Evolutionary conservation across 2,888 invertebrate species (phyloP).

Genomic region (Drosophila testacea): DNA sequence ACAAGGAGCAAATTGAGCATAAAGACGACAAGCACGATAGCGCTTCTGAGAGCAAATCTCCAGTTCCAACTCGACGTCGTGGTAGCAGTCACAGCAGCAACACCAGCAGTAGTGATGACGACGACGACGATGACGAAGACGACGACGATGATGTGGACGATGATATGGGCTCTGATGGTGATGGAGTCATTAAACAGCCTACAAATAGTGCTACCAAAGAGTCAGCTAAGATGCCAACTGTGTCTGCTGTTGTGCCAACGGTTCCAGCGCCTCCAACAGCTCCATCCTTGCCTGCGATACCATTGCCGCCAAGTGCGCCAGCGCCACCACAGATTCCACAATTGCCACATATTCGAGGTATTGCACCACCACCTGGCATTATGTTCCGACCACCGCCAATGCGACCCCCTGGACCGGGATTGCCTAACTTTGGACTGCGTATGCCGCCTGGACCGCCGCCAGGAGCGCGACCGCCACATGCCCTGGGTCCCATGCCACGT

Average conservation of each 20-base stretch:
- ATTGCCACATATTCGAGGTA: constrained; percentile 84
- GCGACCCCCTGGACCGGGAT: constrained; percentile 85
- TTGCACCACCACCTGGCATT: constrained; percentile 85
- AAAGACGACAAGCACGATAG: constrained; percentile 51
- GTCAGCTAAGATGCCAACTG: constrained; percentile 10
- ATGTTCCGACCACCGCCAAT: constrained; percentile 87
- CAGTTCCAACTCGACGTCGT: constrained; percentile 21
- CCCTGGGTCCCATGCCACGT: constrained; percentile 71
- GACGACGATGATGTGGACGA: constrained; percentile 46
- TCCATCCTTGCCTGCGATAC: constrained; percentile 67
- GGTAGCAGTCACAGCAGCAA: constrained; percentile 33
- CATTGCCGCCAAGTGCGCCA: constrained; percentile 72
- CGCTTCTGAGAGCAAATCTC: constrained; percentile 54
- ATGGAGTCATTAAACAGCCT: not conserved
- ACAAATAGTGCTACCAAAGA: constrained; percentile 30
- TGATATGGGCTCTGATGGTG: constrained; percentile 38
- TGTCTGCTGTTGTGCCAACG: constrained; percentile 19
- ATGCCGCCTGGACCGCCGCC: constrained; percentile 86
- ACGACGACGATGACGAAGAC: constrained; percentile 34
- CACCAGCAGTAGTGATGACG: constrained; percentile 36
- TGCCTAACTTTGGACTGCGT: constrained; percentile 80
- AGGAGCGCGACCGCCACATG: constrained; percentile 69
- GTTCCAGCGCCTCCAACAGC: constrained; percentile 67
- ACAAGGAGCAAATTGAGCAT: constrained; percentile 42
- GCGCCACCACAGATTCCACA: constrained; percentile 73